Conservation (phyloP, 2,797 vertebrate genomes). For the Megalops cyprinoides region DNA sequence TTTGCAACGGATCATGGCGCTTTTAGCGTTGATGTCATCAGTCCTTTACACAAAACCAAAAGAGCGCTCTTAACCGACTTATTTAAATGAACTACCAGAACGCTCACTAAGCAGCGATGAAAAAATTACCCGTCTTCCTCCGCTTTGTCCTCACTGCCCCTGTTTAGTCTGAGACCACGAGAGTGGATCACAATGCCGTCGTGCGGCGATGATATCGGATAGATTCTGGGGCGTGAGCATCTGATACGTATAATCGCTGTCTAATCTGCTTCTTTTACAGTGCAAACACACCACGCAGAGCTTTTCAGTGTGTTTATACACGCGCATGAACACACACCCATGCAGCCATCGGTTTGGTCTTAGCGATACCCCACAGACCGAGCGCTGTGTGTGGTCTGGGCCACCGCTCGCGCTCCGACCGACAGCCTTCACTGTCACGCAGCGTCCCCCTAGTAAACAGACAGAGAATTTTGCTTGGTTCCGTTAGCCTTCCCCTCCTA, state of each 20-base stretch:
- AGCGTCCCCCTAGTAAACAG: neutral
- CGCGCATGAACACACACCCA: neutral
- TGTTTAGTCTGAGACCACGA: slow-evolving; percentile 25
- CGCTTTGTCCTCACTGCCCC: neutral
- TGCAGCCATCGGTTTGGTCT: too few relatives aligned
- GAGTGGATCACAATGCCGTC: slow-evolving; percentile 15
- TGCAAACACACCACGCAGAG: neutral
- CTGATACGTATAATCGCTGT: slow-evolving; percentile 1
- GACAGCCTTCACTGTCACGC: neutral
- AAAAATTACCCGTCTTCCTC: neutral
- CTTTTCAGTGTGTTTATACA: neutral
- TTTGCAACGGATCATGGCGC: neutral
- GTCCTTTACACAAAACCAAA: neutral
- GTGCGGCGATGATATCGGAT: neutral
- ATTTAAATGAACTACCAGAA: neutral
- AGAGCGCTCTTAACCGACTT: too few relatives aligned
- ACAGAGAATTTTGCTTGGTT: neutral
- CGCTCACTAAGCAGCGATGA: neutral
- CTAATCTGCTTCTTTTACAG: slow-evolving; percentile 22
- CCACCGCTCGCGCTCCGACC: neutral
- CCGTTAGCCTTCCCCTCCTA: neutral
- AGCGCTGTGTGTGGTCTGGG: slow-evolving; percentile 15
- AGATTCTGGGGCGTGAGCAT: neutral
- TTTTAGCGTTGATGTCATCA: neutral
- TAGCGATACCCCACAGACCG: neutral